Evolutionary conservation across 2,113 vertebrate species (phyloP), one percentile per base, ranked within the genome.

Genomic region (Campylorhamphus procurvoides): DNA sequence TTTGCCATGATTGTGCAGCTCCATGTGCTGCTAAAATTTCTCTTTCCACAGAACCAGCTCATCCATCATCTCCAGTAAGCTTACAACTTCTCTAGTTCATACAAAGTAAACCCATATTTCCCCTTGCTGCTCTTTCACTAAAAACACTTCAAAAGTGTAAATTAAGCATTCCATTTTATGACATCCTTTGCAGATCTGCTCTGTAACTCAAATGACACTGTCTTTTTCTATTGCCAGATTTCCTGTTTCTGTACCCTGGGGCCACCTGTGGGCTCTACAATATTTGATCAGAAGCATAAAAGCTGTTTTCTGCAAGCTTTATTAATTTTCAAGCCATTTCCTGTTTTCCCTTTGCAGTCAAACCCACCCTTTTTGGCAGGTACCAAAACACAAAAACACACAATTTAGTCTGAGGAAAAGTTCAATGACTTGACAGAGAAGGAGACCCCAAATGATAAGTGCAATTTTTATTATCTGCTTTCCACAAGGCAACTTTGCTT

Each of bases 271-370:
- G 19, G 56, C 53, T 81, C 67, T 46, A 50, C 59, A 89, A 44
- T 74, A 69, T 73, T 89, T 85, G 73, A 64, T 90, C 46, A 89
- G 88, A 75, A 67, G 69, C 80, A 94, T 46, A 91, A 92, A 95
- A 94, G 47, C 83, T 84, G 68, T 93, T 97, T 97, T 97, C 95
- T 97, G 62, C 82, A 96, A 94, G 93, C 79, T 92, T 97, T 96
- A 94, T 95, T 97, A 91, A 92, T 90, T 96, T 95, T 85, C 83
- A 95, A 96, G 93, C 72, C 86, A 81, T 96, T 98, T 97, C 97
- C 97, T 98, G 97, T 96, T 98, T 98, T 96, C 78, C 82, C 67
- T 60, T 87, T 82, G 37, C 31, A 85, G 96, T 84, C 94, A 97
- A 96, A 31, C 50, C 87, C 95, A 88, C 66, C 93, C 78, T 72